Evolutionary conservation across 2,797 vertebrate species (phyloP), one percentile per base, ranked within the genome.

Genomic region (Botia almorhae): DNA sequence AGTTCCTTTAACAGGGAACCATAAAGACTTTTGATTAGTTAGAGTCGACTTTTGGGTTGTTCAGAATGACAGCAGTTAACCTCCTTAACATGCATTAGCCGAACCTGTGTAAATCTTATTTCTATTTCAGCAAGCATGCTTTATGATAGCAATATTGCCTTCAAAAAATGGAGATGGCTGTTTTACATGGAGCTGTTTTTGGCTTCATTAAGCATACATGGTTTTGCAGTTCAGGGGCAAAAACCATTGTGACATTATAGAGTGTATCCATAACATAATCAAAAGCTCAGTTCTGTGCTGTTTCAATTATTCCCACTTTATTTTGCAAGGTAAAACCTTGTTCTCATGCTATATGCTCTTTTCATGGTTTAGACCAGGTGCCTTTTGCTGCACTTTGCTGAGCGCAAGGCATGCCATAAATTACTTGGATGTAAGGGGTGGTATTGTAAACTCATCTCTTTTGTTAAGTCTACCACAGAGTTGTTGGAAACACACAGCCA

Each of bases 1-100:
- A 43, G 7, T 43, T 43, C 7, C 39, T 14, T 5, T 17, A 17
- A 87, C 82, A 89, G 89, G 84, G 86, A 84, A 82, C 88, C 82
- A 90, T 93, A 91, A 93, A 90, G 86, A 86, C 82, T 76, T 86
- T 81, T 90, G 90, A 88, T 90, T 90, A 89, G 89, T 87, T 84
- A 83, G 81, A 90, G 89, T 85, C 89, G 86, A 83, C 82, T 89
- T 89, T 90, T 64, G 29, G 86, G 87, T 91, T 91, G 88, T 92
- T 91, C 88, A 91, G 89, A 91, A 92, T 91, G 90, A 89, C 89
- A 85, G 88, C 87, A 90, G 91, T 92, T 93, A 92, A 93, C 91
- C 90, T 92, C 89, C 90, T 91, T 90, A 80, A 81, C 82, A 85
- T 85, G 89, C 89, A 92, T 92, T 92, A 90, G 88, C 72, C 56